Evolutionary conservation across 2,797 vertebrate species (phyloP).

Genomic region (Lycodopsis pacificus): DNA sequence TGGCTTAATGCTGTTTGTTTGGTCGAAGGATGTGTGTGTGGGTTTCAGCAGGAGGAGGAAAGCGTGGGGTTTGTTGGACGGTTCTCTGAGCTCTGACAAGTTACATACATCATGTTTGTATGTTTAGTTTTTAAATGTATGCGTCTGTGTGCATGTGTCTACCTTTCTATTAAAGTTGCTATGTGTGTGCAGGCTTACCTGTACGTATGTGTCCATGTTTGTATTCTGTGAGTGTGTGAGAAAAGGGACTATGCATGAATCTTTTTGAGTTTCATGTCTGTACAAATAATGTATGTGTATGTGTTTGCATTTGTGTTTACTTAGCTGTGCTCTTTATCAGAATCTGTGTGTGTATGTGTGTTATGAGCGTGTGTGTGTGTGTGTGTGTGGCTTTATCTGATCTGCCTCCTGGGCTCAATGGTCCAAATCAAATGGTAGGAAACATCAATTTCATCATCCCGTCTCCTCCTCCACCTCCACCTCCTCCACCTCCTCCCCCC

Average conservation of each 20-base stretch:
- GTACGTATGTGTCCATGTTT: constrained; percentile 13
- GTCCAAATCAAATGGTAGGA: constrained; percentile 79
- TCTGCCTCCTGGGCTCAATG: constrained; percentile 70
- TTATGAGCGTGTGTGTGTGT: constrained; percentile 29
- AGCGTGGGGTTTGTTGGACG: constrained; percentile 5
- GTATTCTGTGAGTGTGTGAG: not conserved
- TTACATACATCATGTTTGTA: constrained; percentile 34
- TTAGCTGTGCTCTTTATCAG: not conserved
- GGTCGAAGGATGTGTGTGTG: constrained; percentile 33
- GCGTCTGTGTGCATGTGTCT: constrained; percentile 4
- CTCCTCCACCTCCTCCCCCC: constrained; percentile 44
- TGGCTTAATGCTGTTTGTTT: constrained; percentile 45
- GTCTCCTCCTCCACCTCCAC: constrained; percentile 54
- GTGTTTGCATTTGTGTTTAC: constrained; percentile 11
- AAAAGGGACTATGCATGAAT: constrained; percentile 20
- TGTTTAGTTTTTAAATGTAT: constrained; percentile 30
- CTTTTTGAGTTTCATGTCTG: constrained; percentile 26
- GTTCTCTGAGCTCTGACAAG: constrained; percentile 28
- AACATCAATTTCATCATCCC: constrained; percentile 73
- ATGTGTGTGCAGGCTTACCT: constrained; percentile 1
- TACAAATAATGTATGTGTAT: constrained; percentile 5
- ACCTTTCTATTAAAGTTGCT: constrained; percentile 16
- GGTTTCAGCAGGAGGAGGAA: constrained; percentile 46
- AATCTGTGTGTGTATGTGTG: constrained; percentile 11
- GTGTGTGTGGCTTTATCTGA: constrained; percentile 61